Evolutionary conservation across 2,113 vertebrate genomes (phyloP).

Genomic region (Calyptomena viridis): DNA sequence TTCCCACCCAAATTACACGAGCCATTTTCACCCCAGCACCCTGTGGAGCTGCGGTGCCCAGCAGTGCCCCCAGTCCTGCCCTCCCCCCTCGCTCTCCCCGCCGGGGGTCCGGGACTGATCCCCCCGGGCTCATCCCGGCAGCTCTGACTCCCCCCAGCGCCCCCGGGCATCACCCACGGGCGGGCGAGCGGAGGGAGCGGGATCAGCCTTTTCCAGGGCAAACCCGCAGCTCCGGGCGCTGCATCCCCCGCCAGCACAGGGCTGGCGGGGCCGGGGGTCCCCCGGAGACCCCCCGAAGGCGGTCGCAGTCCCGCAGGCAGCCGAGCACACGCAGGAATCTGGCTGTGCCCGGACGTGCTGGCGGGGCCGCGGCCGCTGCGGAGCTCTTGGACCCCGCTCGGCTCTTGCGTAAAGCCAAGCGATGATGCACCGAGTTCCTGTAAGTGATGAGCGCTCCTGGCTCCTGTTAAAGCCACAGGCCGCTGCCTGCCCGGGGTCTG

Average conservation of each 20-base stretch:
- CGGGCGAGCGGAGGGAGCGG: neutral
- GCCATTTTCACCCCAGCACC: neutral
- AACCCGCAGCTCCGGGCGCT: rapidly evolving
- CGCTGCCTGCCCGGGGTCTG: neutral
- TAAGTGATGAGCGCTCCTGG: conserved; percentile 58
- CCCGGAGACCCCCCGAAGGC: neutral
- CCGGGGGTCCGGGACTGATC: rapidly evolving
- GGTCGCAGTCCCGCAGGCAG: rapidly evolving
- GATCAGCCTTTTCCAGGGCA: neutral
- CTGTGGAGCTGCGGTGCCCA: neutral
- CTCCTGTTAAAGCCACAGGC: conserved; percentile 48
- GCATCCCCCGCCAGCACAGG: rapidly evolving
- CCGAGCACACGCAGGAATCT: neutral
- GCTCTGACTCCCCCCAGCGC: neutral
- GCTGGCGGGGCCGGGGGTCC: neutral
- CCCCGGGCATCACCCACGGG: neutral
- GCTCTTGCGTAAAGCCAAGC: conserved; percentile 52
- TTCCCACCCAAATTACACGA: neutral
- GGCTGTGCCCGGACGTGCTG: neutral
- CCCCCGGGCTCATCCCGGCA: rapidly evolving
- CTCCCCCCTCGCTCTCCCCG: rapidly evolving
- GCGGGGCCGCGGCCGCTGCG: neutral
- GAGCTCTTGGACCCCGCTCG: conserved; percentile 42
- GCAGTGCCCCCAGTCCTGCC: neutral
- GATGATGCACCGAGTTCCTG: conserved; percentile 66